A percentile compares a stretch with the other conserved stretches of the same genome.
These are phyloP conservation scores for Cybosia mesomella DNA, from an alignment of 2,888 invertebrate genomes.

Conservation along the genomic window DNA sequence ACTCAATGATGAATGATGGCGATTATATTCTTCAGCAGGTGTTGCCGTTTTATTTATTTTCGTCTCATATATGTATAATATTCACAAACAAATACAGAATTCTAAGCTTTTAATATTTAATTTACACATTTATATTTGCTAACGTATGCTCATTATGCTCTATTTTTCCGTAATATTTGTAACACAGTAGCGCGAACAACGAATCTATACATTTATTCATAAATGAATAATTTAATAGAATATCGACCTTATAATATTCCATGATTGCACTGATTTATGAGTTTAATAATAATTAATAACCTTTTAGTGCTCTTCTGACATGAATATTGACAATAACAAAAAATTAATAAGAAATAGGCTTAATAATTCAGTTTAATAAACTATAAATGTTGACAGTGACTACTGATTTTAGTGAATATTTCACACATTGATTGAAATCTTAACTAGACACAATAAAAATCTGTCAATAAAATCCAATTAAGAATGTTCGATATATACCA, in stretches of 20 bases:
- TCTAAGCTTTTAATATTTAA: background rate
- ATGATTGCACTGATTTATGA: conserved; percentile 53
- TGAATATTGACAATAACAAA: conserved; percentile 44
- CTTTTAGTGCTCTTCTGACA: conserved; percentile 42
- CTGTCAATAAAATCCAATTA: background rate
- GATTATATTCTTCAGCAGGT: too few species aligned
- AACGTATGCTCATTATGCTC: conserved; percentile 38
- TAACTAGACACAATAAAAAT: background rate
- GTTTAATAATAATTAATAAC: conserved; percentile 49
- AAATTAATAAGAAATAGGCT: conserved; percentile 29
- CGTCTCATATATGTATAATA: too few species aligned
- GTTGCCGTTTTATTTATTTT: too few species aligned
- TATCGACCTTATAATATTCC: conserved; percentile 57
- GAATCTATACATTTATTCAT: conserved; percentile 66
- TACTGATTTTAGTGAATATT: conserved; percentile 19
- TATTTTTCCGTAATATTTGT: conserved; percentile 51
- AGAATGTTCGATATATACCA: background rate
- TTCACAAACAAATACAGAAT: background rate
- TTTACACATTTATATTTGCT: background rate
- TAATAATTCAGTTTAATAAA: conserved; percentile 32
- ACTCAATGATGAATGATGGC: too few species aligned
- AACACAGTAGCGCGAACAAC: conserved; percentile 67
- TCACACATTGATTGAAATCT: background rate
- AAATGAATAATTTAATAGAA: conserved; percentile 61
- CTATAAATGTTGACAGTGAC: conserved; percentile 23